Evolutionary conservation across 2,888 invertebrate species (phyloP), one percentile per base, ranked within the genome.

Genomic region (Parnassius glacialis): DNA sequence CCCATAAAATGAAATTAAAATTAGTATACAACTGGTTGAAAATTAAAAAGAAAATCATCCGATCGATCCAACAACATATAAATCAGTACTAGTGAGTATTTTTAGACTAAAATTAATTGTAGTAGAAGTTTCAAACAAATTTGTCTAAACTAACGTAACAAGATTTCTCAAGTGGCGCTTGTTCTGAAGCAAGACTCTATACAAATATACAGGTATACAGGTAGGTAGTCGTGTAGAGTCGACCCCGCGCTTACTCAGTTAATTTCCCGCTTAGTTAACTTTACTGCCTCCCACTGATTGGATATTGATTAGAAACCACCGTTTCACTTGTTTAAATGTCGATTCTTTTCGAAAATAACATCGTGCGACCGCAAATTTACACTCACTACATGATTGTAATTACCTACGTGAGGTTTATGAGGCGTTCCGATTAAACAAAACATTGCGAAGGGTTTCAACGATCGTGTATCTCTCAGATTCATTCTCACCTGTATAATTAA

Each of bases 191-290:
- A 34, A 34, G 34, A 34, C 5, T 34, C 5, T 34, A 34, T 7
- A 34, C 34, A 34, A 7, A 7, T 34, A 34, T 13, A 9, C 2
- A n/a, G 12, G 12, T 48, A 48, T 10, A 52, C 57, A 61, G 52
- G 56, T 59, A 59, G 53, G 45, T 64, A 34, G 34, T 34, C 34
- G 34, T 34, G 34, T 34, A 70, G 69, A 72, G 70, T 78, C 77
- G 73, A 71, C 75, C 70, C 70, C 48, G 48, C 69, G 72, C 75
- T 70, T 74, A 70, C 78, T 74, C 78, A 83, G 79, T 88, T 89
- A 90, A 91, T 91, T 91, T 91, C 89, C 72, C 90, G 91, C 81
- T 91, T 87, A 89, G 90, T 91, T 91, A 90, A 89, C 83, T 91
- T 91, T 90, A 90, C 83, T 75, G 73, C 87, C 75, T 67, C 65